These are phyloP conservation scores for Cheilosia pagana DNA, from an alignment of 2,888 invertebrate species.

Conservation along the genomic window DNA sequence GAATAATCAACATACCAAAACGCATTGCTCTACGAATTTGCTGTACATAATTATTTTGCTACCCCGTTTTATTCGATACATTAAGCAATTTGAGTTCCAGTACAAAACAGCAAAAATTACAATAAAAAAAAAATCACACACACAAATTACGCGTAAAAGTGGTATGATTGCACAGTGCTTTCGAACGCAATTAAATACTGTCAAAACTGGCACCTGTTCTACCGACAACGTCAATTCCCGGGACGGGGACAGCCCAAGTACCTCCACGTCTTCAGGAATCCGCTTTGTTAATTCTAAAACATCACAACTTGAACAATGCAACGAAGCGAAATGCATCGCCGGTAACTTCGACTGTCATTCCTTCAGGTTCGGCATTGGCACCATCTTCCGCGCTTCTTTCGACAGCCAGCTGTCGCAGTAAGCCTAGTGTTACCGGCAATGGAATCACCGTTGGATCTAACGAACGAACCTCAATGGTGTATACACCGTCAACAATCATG, in stretches of 20 bases:
- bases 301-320: conserved; percentile 73
- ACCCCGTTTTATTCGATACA: background rate
- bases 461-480: conserved; percentile 75
- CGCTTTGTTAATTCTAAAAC: conserved; percentile 71
- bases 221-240: conserved; percentile 80
- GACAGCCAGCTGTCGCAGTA: conserved; percentile 76
- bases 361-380: conserved; percentile 55
- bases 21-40: conserved; percentile 5
- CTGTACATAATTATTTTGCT: conserved; percentile 3
- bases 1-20: background rate
- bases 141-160: no score
- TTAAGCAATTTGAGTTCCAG: conserved; percentile 7
- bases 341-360: conserved; percentile 67
- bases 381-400: conserved; percentile 77
- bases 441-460: conserved; percentile 60
- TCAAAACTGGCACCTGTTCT: conserved; percentile 83
- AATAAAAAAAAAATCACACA: background rate
- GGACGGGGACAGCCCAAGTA: conserved; percentile 77
- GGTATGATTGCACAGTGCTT: conserved; percentile 56
- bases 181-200: conserved; percentile 37
- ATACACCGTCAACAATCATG: conserved; percentile 57
- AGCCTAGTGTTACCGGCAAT: conserved; percentile 74
- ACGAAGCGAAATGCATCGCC: conserved; percentile 74
- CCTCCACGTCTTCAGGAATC: conserved; percentile 76
- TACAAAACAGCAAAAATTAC: background rate